Evolutionary conservation across 2,797 vertebrate species (phyloP), one percentile per base, ranked within the genome.

Genomic region (Pipistrellus pygmaeus): DNA sequence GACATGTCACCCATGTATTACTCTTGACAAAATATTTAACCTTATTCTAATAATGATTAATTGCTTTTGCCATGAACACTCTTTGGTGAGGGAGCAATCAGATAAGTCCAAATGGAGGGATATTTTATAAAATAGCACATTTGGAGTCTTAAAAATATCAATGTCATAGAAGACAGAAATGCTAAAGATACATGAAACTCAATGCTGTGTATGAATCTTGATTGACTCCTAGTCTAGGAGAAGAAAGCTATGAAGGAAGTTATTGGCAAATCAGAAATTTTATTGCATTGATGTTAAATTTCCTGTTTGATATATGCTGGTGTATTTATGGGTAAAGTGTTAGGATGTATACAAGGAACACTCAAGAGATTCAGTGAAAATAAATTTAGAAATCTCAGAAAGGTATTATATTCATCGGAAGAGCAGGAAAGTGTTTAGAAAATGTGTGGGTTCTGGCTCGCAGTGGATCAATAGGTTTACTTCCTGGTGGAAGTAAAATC

Each of bases 331-430:
- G 5, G 1, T 80, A 18, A 89, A 69, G 41, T 76, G 11, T 90
- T 75, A 48, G 2, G 2, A 25, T 68, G 1, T 55, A 20, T 53
- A 25, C 27, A 81, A 73, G 72, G 64, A 96, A 73, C 38, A 80
- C 8, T 87, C 3, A 83, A 51, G 85, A 90, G 20, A 53, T 20
- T 81, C 41, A 68, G 41, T 75, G 72, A 93, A 92, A 93, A 78
- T 95, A 81, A 85, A 57, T 81, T 92, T 89, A 89, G 75, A 38
- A 94, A 92, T 69, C 35, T 91, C 25, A 84, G 75, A 62, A 95
- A 72, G 46, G 20, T 83, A 3, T 66, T 84, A 35, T 66, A 12
- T 87, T 90, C 10, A 60, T 95, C n/a, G 48, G 25, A 72, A 55
- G 44, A 94, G 48, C n/a, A 91, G 55, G 60, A 72, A 83, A 12